Evolutionary conservation across 2,113 vertebrate species (phyloP).

Genomic region (Jacana jacana): DNA sequence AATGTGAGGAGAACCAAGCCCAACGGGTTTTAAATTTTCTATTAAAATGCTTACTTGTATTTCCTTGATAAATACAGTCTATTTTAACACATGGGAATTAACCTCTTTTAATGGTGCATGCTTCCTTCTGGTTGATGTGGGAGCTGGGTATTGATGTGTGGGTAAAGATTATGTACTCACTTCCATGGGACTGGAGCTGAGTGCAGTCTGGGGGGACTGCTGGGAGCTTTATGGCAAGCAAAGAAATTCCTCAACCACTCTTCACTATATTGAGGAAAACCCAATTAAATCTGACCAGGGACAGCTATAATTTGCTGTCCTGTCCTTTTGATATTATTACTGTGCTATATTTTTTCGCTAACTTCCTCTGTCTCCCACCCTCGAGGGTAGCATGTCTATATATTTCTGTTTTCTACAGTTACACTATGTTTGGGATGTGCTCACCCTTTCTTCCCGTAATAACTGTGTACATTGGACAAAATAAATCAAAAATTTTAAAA

Average conservation of each 20-base stretch:
- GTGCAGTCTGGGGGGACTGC: constrained; percentile 34
- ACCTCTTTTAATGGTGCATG: constrained; percentile 44
- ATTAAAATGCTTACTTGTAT: constrained; percentile 56
- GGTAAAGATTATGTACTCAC: constrained; percentile 58
- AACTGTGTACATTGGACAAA: background rate
- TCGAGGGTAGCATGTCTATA: background rate
- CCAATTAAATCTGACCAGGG: constrained; percentile 64
- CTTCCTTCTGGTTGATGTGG: constrained; percentile 56
- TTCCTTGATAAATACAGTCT: constrained; percentile 39
- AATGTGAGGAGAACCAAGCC: background rate
- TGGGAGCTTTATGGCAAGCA: constrained; percentile 59
- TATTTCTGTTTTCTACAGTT: constrained; percentile 41
- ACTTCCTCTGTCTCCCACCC: constrained; percentile 19
- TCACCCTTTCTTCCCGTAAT: background rate
- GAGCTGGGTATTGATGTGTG: constrained; percentile 37
- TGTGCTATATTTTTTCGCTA: constrained; percentile 23
- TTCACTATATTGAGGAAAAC: constrained; percentile 23
- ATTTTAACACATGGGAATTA: constrained; percentile 25
- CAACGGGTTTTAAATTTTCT: constrained; percentile 39
- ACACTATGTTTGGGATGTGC: background rate
- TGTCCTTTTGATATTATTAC: constrained; percentile 48
- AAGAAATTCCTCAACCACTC: constrained; percentile 55
- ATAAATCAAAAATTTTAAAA: background rate
- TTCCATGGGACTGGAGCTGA: constrained; percentile 60
- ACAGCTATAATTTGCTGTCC: constrained; percentile 50